Base-by-base conservation (phyloP, 30 jellyfish, hydroid and myxozoan genomes). In the Calvadosia cruxmelitensis region DNA sequence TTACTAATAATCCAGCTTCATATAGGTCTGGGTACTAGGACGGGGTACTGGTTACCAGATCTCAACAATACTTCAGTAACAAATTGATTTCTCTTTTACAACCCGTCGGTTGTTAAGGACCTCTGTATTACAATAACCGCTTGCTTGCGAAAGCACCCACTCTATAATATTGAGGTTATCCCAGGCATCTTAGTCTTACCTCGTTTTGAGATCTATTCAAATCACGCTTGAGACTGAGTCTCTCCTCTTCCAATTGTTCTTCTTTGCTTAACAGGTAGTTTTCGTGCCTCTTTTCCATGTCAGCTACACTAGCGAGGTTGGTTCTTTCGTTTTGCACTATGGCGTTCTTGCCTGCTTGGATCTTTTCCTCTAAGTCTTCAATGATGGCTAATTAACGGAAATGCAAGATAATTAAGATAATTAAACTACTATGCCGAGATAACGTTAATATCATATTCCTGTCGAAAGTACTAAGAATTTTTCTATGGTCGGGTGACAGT, bases 281-380 rank as follows among this genome's bases (percentile, higher is more conserved):
- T 30, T 81, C 72, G 27, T 75, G 76, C 25, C 53, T 63, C 31
- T 77, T 70, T 33, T 84, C 92, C n/a, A 75, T 29, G 57, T 66
- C 53, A 27, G 73, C 76, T 1, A 84, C 20, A 35, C 66, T 50
- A 0, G 85, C 77, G 49, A 72, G 31, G 27, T 73, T 70, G 27
- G 74, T 73, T 42, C 87, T 66, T 25, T 84, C 95, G 27, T 53
- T 75, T 20, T 33, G 66, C 50, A 84, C 25, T 49, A 62, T 49
- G 20, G 69, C 92, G 42, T 76, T 79, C 53, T 74, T 70, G 64
- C 77, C 66, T 26, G 36, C 79, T 36, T 71, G 82, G n/a, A 84
- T 31, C 64, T 67, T 84, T 70, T 77, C 95, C 65, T 84, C 95
- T 66, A 84, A 77, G 28, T 74, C 80, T 68, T 84, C 92, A 53